Conservation (phyloP, 2,888 invertebrate genomes). For the Chironomus tentans region DNA sequence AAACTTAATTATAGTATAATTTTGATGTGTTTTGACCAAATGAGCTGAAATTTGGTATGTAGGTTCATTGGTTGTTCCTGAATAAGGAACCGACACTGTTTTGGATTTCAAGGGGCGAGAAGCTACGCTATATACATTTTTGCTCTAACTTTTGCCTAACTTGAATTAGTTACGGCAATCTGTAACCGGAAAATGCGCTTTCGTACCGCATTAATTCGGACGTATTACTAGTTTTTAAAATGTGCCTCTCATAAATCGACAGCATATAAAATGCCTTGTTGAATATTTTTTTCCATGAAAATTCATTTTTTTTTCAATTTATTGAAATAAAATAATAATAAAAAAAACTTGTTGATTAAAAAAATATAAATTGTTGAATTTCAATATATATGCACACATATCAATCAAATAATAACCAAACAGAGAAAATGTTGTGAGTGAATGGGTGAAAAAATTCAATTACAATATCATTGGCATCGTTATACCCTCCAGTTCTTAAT, state of each 20-base stretch:
- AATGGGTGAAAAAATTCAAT: not conserved
- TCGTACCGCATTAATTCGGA: no score
- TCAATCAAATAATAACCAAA: slow-evolving; percentile 22
- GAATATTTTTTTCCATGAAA: slow-evolving; percentile 4
- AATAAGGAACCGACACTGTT: no score
- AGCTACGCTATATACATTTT: no score
- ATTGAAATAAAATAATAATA: not conserved
- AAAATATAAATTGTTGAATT: slow-evolving; percentile 25
- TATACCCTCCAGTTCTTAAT: not conserved
- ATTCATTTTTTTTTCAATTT: not conserved
- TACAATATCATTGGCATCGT: not conserved
- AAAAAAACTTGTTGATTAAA: slow-evolving; percentile 26
- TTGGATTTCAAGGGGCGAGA: no score
- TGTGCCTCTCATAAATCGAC: not conserved
- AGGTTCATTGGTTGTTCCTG: no score
- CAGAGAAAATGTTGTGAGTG: not conserved
- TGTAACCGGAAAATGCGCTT: no score
- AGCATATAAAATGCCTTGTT: slow-evolving; percentile 7
- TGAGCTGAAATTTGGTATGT: no score
- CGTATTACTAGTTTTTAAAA: no score
- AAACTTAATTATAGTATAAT: no score
- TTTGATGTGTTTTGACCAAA: no score
- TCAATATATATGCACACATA: slow-evolving; percentile 15
- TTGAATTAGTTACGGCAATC: no score
- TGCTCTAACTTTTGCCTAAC: no score